These are phyloP conservation scores for Anticlea derivata DNA, from an alignment of 2,888 invertebrate species.

Conservation along the genomic window DNA sequence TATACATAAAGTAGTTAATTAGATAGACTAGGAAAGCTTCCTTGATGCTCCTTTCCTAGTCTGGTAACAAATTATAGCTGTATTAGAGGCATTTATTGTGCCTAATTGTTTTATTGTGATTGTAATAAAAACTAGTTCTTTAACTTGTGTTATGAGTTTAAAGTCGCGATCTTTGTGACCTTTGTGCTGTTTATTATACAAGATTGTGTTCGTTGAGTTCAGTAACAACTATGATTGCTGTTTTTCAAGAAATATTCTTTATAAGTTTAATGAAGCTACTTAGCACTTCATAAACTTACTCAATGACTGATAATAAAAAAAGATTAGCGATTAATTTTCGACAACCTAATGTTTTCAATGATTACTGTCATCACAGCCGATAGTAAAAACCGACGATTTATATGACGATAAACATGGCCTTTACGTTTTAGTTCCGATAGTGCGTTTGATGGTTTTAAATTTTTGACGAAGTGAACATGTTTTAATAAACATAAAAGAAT, in stretches of 20 bases:
- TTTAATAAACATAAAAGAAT: neutral
- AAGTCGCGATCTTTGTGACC: constrained; percentile 17
- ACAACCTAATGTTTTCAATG: too few species aligned
- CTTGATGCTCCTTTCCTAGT: constrained; percentile 59
- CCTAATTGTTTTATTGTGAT: constrained; percentile 22
- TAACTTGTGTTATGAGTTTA: constrained; percentile 11
- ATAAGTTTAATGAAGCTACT: too few species aligned
- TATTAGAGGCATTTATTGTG: constrained; percentile 45
- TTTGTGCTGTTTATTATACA: constrained; percentile 17
- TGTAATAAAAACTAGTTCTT: constrained; percentile 22
- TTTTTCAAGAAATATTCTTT: neutral
- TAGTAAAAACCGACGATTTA: too few species aligned
- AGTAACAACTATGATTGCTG: constrained; percentile 1
- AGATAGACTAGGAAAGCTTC: constrained; percentile 40
- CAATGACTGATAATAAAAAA: too few species aligned
- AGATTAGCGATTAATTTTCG: too few species aligned
- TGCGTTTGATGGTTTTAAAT: constrained; percentile 5
- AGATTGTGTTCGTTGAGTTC: constrained; percentile 10
- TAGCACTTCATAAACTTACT: too few species aligned
- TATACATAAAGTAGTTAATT: constrained; percentile 45
- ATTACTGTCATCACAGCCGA: too few species aligned
- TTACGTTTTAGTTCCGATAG: neutral
- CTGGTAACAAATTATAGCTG: constrained; percentile 54
- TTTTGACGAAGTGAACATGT: neutral
- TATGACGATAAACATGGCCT: too few species aligned